Conservation (phyloP, 2,113 vertebrate species). For the Pionites leucogaster region DNA sequence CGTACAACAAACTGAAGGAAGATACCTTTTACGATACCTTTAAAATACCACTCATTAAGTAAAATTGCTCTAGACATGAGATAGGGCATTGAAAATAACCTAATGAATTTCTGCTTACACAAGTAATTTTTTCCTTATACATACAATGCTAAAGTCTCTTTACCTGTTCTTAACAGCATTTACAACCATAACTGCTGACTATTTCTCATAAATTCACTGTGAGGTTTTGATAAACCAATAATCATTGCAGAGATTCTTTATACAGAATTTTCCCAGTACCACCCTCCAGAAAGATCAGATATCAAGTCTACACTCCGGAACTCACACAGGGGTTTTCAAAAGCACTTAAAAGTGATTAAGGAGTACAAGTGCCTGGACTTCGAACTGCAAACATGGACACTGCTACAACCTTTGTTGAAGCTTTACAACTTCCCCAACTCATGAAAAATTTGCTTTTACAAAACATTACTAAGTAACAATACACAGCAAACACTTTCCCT, state of each 20-base stretch:
- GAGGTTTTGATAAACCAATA: background rate
- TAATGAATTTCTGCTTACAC: background rate
- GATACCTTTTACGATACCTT: background rate
- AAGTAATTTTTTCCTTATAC: background rate
- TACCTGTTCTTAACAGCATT: background rate
- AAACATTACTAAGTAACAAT: background rate
- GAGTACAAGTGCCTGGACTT: conserved; percentile 1
- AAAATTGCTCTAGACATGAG: background rate
- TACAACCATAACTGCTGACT: background rate
- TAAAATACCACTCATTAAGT: background rate
- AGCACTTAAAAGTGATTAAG: background rate
- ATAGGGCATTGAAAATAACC: background rate
- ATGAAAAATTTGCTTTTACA: background rate
- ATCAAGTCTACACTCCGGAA: background rate
- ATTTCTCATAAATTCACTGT: background rate
- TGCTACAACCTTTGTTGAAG: background rate
- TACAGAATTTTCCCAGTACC: background rate
- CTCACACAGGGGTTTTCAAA: background rate
- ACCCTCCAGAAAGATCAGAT: background rate
- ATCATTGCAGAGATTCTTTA: background rate
- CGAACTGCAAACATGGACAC: conserved; percentile 27
- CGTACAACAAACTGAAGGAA: background rate
- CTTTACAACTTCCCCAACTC: background rate
- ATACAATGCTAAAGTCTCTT: background rate
- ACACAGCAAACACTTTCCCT: background rate